Base-by-base conservation (phyloP, 2,888 invertebrate genomes). In the Euclidia mi region DNA sequence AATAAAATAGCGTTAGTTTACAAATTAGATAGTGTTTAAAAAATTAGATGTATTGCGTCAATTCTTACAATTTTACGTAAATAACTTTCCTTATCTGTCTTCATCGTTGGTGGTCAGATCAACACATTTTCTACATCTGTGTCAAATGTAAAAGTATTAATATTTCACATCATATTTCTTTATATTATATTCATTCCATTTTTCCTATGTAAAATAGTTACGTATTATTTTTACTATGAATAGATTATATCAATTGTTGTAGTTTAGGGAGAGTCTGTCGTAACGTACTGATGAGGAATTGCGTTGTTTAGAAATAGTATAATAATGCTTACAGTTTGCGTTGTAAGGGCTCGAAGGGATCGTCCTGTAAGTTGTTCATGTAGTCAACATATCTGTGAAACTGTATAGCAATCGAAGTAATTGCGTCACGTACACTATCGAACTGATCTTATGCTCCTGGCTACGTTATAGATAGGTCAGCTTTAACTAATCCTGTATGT, bases 91-190 rank as follows among this genome's bases (percentile, higher is more conserved):
- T 12, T 14, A 34, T 6, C 6, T 4, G 1, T 15, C 12, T 34
- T 14, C 14, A 25, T 56, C 41, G 48, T 74, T 40, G 50, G 50
- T 66, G 56, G 52, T 48, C 55, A 61, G 44, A 57, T 45, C 12
- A 42, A 53, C 28, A 25, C 29, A n/a, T 53, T 50, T 25, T 56
- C 32, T 46, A 59, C 43, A 46, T 59, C 47, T 59, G 74, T 70
- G 74, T 74, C 74, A 76, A 73, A 73, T 71, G 49, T 63, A 66
- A 66, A 71, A 76, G 76, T 76, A 74, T 74, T 74, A 67, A 52
- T 63, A 73, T 70, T 63, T 50, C 32, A 51, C 15, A 51, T 58
- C 43, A 49, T 11, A 17, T 37, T 29, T 29, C 6, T 32, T 45
- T 52, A 40, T 12, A 50, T 57, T 55, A 41, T 61, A 49, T 66